phyloP scores from a whole-genome alignment of 2,113 vertebrate species.

The Acinonyx jubatus region DNA sequence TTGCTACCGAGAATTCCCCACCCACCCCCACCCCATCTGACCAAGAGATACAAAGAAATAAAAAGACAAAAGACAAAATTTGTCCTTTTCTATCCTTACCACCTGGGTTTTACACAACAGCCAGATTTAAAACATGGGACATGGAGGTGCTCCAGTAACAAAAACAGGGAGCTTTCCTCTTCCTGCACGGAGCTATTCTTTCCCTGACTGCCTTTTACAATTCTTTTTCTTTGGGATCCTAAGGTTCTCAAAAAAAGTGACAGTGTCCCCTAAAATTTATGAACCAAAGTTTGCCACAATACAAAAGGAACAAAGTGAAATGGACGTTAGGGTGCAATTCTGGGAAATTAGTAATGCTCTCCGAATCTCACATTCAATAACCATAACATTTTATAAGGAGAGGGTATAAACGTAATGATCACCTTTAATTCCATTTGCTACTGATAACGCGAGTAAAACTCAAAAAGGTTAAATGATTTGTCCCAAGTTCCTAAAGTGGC shows the following conservation, averaged over 20 bases:
- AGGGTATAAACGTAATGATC: neutral
- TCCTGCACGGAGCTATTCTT: neutral
- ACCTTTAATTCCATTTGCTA: neutral
- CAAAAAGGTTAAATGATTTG: neutral
- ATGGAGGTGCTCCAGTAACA: neutral
- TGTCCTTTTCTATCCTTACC: neutral
- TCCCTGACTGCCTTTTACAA: neutral
- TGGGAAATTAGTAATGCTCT: neutral
- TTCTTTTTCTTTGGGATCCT: neutral
- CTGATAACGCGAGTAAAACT: neutral
- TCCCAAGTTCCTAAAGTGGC: neutral
- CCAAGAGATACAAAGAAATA: neutral
- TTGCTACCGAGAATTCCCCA: neutral
- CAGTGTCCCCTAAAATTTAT: neutral
- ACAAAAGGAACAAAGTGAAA: neutral
- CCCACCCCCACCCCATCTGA: neutral
- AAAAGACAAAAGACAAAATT: neutral
- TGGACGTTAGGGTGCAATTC: neutral
- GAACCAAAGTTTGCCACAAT: neutral
- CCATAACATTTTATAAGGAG: neutral
- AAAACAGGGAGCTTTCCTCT: neutral
- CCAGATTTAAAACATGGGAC: neutral
- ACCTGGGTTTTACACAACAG: neutral
- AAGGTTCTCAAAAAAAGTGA: neutral
- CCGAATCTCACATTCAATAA: neutral